Evolutionary conservation across 2,797 vertebrate genomes (phyloP), one percentile per base, ranked within the genome.

Genomic region (Gallinago stenura): DNA sequence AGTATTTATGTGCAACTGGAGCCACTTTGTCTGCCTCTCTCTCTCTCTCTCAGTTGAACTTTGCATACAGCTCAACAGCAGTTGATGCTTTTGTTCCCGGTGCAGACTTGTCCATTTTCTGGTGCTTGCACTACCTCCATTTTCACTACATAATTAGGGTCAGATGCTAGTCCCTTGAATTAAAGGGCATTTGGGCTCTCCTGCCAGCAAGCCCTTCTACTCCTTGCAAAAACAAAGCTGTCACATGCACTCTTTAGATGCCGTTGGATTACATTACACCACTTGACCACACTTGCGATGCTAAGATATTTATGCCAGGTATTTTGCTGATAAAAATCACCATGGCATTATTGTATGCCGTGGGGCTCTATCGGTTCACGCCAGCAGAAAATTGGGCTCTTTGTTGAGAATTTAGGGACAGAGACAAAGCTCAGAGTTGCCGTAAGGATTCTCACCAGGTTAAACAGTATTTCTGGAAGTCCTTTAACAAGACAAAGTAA

Each of bases 161-260:
- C 91, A 96, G 78, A 84, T 95, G 87, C 73, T 94, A 91, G 85
- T 90, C 83, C 68, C 62, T 72, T 77, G 87, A 94, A 95, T 91
- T 85, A 95, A 96, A 93, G 75, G 72, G 78, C 51, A 70, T 93
- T 92, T 89, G 81, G 90, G 61, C 89, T 95, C 81, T 94, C 93
- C 85, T 93, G 94, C 90, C 81, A 87, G 54, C 68, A 91, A 92
- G 43, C 17, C 57, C 78, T 90, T 92, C 83, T 92, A 33, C 56
- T 90, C 77, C 37, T 90, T 94, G 93, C 66, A 90, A 93, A 93
- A 96, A 91, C 95, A 95, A 93, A 96, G 83, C 86, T 85, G 86
- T 94, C 81, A 89, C 88, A 66, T 88, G 73, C 68, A 54, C 93
- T 97, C 95, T 95, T 96, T 75, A 69, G 83, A 16, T 35, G 41